Evolutionary conservation across 1,140 invertebrate genomes (phyloP).

Genomic region (Harpegnathos saltator): DNA sequence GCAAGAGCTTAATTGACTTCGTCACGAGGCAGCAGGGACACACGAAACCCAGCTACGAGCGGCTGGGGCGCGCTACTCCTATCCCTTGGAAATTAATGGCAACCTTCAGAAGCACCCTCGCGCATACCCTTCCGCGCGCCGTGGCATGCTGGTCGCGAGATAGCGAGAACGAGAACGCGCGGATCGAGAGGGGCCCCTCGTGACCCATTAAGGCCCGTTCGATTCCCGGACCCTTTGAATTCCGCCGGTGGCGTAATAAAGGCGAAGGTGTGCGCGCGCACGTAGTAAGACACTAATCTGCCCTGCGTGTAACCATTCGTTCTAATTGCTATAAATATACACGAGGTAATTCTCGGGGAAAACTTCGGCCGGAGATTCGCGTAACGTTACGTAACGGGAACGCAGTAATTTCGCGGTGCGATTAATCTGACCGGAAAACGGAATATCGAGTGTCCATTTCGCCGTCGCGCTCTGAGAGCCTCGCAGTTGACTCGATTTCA

Average conservation of each 20-base stretch:
- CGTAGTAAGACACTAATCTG: background rate
- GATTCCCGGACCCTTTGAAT: constrained; percentile 48
- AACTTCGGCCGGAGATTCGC: background rate
- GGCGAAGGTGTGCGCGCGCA: background rate
- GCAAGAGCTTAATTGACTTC: constrained; percentile 81
- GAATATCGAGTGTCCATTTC: constrained; percentile 14
- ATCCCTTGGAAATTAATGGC: constrained; percentile 73
- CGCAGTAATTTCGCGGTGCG: background rate
- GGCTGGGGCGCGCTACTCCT: constrained; percentile 55
- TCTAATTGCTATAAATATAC: background rate
- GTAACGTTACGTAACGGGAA: background rate
- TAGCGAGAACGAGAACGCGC: constrained; percentile 18
- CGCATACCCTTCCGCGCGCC: background rate
- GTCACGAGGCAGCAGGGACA: constrained; percentile 73
- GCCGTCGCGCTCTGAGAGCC: background rate
- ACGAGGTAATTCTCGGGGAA: background rate
- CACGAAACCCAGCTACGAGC: constrained; percentile 62
- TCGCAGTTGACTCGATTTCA: background rate
- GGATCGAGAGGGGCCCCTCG: constrained; percentile 35
- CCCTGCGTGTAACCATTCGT: background rate
- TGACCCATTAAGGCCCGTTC: constrained; percentile 67
- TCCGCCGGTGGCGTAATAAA: constrained; percentile 1
- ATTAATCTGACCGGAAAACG: background rate
- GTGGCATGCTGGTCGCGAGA: background rate
- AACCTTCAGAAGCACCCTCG: constrained; percentile 64